Evolutionary conservation across 1,140 invertebrate species (phyloP), one percentile per base, ranked within the genome.

Genomic region (Anthonomus grandis): DNA sequence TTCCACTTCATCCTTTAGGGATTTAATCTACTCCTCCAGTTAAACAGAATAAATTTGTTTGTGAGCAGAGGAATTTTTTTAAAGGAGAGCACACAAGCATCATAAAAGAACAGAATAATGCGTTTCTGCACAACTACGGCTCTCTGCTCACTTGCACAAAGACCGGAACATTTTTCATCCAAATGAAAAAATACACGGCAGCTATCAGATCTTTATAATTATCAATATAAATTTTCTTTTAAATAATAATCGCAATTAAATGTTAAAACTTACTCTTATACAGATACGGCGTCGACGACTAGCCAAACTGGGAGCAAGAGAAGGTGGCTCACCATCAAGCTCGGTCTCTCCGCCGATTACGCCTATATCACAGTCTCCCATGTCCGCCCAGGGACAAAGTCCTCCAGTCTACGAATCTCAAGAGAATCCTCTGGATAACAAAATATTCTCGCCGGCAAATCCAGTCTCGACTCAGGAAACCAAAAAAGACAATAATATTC

Each of bases 241-340:
- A 39, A 10, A 17, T 39, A 15, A 15, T n/a, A 10, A 44, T 8
- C 12, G 12, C 45, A 19, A 23, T 17, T 8, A 54, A 54, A 2
- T 54, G n/a, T 24, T 4, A 12, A 12, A 17, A 64, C 61, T n/a
- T 59, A 46, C 64, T 65, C 74, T 21, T 66, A 89, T n/a, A n/a
- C n/a, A n/a, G 86, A 86, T 89, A 65, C 79, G 86, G 37, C 77
- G 80, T 46, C 76, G 85, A 63, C 77, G 86, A 38, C 73, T 89
- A 60, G 85, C 84, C 4, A 79, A 84, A 27, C 72, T 89, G 60
- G 83, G 78, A 17, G 79, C 75, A 52, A 59, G 78, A 27, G 76
- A 76, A 41, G 74, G 71, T 24, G 71, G 68, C 38, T 67, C 70
- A 51, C 69, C 73, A 12, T 49, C 69, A 12, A 70, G 60, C 24